Evolutionary conservation across 2,113 vertebrate genomes (phyloP).

Genomic region (Caloenas nicobarica): DNA sequence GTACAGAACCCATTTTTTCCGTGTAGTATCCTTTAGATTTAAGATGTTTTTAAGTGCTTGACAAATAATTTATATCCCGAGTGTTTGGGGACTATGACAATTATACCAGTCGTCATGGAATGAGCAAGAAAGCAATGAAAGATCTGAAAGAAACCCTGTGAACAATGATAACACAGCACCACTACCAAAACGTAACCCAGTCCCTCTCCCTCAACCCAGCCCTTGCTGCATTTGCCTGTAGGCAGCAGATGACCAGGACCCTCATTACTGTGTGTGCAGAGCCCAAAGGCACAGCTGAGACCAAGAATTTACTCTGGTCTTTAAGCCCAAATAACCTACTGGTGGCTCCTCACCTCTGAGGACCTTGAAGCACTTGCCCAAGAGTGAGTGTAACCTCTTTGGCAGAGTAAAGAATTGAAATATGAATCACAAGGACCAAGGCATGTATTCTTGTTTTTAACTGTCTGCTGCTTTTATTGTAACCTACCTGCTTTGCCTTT

Average conservation of each 20-base stretch:
- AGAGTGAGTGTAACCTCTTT: background rate
- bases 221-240: fast-evolving
- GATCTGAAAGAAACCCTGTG: background rate
- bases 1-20: background rate
- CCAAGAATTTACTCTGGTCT: fast-evolving
- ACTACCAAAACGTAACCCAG: background rate
- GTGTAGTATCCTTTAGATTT: background rate
- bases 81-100: background rate
- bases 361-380: background rate
- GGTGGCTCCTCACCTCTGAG: background rate
- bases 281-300: background rate
- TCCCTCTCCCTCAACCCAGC: fast-evolving
- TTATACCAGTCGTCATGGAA: background rate
- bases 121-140: background rate
- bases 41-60: background rate
- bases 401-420: background rate
- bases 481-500: background rate
- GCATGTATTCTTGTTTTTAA: background rate
- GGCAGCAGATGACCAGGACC: background rate
- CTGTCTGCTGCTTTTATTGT: background rate
- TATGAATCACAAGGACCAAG: background rate
- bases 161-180: background rate
- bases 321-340: background rate
- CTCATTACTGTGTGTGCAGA: background rate
- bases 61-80: background rate